Evolutionary conservation across 2,888 invertebrate genomes (phyloP), one percentile per base, ranked within the genome.

Genomic region (Aphidius colemani): DNA sequence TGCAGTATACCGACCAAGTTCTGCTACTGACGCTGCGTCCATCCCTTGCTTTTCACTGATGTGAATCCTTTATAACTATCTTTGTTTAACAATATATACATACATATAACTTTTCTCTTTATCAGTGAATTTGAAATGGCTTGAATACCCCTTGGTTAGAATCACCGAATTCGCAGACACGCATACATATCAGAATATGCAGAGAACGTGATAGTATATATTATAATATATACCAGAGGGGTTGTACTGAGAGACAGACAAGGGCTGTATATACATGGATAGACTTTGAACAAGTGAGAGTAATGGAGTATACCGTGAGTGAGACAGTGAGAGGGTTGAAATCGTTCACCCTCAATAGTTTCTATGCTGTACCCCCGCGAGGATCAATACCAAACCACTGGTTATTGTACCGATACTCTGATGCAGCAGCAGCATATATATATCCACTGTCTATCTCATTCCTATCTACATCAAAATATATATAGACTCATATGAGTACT

Each of bases 381-480:
- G 77, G 79, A 80, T 81, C 80, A 78, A 81, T 81, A 81, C 78
- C 70, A 75, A 75, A 57, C 74, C 76, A 70, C 73, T 73, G 77
- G 78, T 81, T 81, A 80, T 81, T 80, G 78, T 78, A 73, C 77
- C 77, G 78, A 78, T 78, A 78, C 75, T 74, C 71, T 70, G 67
- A 64, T 60, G 68, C 66, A 67, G 59, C 60, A 65, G n/a, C n/a
- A n/a, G n/a, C n/a, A n/a, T n/a, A n/a, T n/a, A n/a, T 53, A 43
- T 10, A 58, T 43, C 49, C 53, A n/a, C 30, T 30, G 30, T 30
- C 30, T 30, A 30, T 30, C 30, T 30, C 30, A 30, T 30, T 30
- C 30, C 30, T 30, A 30, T 30, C 30, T 30, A 30, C 30, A 30
- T 30, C 30, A 30, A 30, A 30, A 30, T 30, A 30, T 30, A 30